Conservation (phyloP, 2,797 vertebrate species). For the Melanotaenia nigrans region DNA sequence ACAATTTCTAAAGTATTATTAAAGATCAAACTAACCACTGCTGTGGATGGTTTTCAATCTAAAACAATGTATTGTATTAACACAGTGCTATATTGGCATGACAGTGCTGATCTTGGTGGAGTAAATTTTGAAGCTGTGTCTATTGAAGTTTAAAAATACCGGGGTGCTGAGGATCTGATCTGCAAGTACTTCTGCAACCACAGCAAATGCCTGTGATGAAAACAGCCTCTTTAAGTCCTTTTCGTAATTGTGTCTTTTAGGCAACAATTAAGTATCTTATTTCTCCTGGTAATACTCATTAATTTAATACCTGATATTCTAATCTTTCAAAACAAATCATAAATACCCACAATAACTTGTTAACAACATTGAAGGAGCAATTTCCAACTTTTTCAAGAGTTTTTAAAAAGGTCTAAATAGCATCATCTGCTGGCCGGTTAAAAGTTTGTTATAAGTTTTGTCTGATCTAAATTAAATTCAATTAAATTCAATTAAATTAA, state of each 20-base stretch:
- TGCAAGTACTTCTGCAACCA: not conserved
- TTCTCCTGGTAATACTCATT: not conserved
- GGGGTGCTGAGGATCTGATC: not conserved
- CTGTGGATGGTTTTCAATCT: not conserved
- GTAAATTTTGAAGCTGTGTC: not conserved
- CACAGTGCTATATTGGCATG: not conserved
- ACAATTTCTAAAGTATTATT: not conserved
- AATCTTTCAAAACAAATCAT: not conserved
- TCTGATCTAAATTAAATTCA: too few species aligned
- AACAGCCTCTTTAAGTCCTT: not conserved
- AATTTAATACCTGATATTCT: not conserved
- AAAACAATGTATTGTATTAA: not conserved
- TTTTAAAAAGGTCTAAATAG: not conserved
- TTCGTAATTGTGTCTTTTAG: not conserved
- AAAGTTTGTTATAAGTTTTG: too few species aligned
- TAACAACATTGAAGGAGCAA: not conserved
- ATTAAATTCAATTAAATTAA: too few species aligned
- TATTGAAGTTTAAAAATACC: too few species aligned
- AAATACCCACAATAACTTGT: not conserved
- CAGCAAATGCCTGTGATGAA: not conserved
- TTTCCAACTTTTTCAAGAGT: not conserved
- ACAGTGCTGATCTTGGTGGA: not conserved
- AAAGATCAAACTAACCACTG: not conserved
- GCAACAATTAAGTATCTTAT: not conserved
- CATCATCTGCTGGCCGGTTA: slow-evolving; percentile 47